Base-by-base conservation (phyloP, 2,113 vertebrate genomes). In the Condylura cristata region DNA sequence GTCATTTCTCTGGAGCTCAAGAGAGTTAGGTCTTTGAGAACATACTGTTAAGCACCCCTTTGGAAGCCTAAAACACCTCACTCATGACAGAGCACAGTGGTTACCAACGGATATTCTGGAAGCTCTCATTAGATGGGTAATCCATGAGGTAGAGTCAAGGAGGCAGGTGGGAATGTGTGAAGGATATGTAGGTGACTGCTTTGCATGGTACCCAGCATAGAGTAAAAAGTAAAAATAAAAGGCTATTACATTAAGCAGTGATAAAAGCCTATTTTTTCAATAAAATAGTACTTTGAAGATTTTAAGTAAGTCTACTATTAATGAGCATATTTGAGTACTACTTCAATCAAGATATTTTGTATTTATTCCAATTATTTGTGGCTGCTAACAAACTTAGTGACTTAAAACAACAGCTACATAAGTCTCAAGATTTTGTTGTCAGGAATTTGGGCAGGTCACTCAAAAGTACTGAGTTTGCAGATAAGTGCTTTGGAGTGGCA, bases 211-310 rank as follows among this genome's bases (percentile, higher is more conserved):
- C 24, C 41, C 85, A 81, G 14, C 28, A 32, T 60, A 13, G 8
- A 68, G n/a, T 65, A 82, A 92, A 82, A 90, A 82, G 68, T 89
- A 51, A 71, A 83, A 61, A 76, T 48, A 18, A 34, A 70, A 41
- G 91, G 32, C 56, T 93, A 78, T 13, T 63, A 26, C n/a, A 37
- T 58, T 86, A 68, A 86, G 44, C 6, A 22, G n/a, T 48, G 20
- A 48, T 46, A 81, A 74, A 75, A 94, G 65, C 11, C 0, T 63
- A 90, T 8, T 66, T 87, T 92, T 91, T 60, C 65, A 86, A 37
- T 87, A 89, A 94, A 89, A 86, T 39, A 80, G 58, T 85, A 86
- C 4, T 79, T 75, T 30, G 14, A 53, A 75, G 34, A 91, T 53
- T 20, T 41, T 66, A 70, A 84, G 41, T 63, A 14, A 80, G 74